phyloP scores from a whole-genome alignment of 2,888 invertebrate genomes.

The Tiliacea aurago region DNA sequence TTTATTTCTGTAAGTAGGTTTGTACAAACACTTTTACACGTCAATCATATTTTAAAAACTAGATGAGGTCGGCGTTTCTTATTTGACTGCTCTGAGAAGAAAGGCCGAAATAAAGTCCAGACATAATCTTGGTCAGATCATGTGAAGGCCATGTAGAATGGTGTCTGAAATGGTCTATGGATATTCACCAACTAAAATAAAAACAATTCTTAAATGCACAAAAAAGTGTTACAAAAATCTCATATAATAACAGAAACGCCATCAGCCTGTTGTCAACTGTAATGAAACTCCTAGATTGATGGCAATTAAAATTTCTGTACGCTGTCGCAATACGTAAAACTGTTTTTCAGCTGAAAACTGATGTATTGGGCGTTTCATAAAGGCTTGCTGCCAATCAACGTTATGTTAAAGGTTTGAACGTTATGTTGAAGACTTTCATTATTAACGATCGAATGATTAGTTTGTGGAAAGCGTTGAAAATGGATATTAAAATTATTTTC shows the following conservation, averaged over 20 bases:
- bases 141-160: too few relatives aligned
- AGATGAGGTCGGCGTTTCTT: too few relatives aligned
- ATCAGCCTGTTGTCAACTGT: slow-evolving; percentile 31
- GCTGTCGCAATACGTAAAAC: slow-evolving; percentile 40
- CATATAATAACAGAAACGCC: slow-evolving; percentile 41
- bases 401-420: slow-evolving; percentile 23
- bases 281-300: slow-evolving; percentile 57
- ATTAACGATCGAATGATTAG: slow-evolving; percentile 28
- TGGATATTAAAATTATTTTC: slow-evolving; percentile 2
- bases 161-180: too few relatives aligned
- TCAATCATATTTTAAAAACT: too few relatives aligned
- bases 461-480: slow-evolving; percentile 14
- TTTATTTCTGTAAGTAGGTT: too few relatives aligned
- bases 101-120: too few relatives aligned
- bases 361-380: slow-evolving; percentile 47
- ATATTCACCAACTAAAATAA: neutral
- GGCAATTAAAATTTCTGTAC: slow-evolving; percentile 58
- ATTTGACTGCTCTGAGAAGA: too few relatives aligned
- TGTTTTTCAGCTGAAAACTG: slow-evolving; percentile 36
- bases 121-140: too few relatives aligned
- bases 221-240: neutral
- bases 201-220: neutral
- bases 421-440: slow-evolving; percentile 27
- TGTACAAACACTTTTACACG: too few relatives aligned
- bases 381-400: slow-evolving; percentile 39